Base-by-base conservation (phyloP, 1,140 invertebrate species). In the Orius laevigatus region DNA sequence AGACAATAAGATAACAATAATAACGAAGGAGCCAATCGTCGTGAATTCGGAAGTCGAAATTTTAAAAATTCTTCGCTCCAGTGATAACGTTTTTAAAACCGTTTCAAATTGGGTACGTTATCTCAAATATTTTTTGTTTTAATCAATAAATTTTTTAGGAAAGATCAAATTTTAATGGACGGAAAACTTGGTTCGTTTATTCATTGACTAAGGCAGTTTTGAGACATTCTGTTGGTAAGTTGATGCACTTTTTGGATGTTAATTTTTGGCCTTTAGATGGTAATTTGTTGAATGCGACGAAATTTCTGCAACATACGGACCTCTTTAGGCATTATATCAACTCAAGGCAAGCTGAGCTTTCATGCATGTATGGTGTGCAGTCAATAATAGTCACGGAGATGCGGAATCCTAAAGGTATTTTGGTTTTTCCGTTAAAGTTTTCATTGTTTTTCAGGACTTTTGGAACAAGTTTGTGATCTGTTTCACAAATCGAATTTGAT, bases 121-220 rank as follows among this genome's bases (percentile, higher is more conserved):
- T 20, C 10, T 44, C n/a, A 38, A 38, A 38, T 38, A 38, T 38
- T 38, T 38, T n/a, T 34, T 34, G 33, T 34, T 38, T 16, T n/a
- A 38, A 38, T n/a, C n/a, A 38, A 25, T 25, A 25, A 25, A 25
- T 25, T 25, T 25, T 50, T 43, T 38, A 50, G 48, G 48, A 50
- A 38, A 44, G 34, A 11, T 31, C 36, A 2, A 50, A 44, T 40
- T 50, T 42, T 40, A 42, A 50, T 35, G 48, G 40, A 6, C 2
- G 41, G 3, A 50, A 44, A 44, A 50, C 48, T 15, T 50, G 48
- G 48, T 50, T 50, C 20, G 34, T 50, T 3, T 50, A 50, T 25
- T 25, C 48, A n/a, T 15, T 50, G 11, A 44, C 41, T 12, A 39
- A 41, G 12, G 40, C 48, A 6, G 41, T 50, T 44, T 33, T 50